Evolutionary conservation across 2,888 invertebrate species (phyloP), one percentile per base, ranked within the genome.

Genomic region (Teinopalpus imperialis): DNA sequence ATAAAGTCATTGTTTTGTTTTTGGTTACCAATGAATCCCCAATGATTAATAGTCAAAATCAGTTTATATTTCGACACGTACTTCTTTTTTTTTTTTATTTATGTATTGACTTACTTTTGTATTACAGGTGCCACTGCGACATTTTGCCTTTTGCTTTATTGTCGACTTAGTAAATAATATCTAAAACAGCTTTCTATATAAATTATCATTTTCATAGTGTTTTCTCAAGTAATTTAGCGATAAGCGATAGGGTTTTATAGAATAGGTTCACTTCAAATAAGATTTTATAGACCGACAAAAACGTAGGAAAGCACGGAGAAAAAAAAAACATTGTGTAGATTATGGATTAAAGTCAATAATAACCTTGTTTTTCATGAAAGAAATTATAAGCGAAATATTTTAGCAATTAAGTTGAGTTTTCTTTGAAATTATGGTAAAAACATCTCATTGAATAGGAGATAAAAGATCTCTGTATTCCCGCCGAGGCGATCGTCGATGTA

Each of bases 401-500:
- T 55, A 61, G 74, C 81, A 82, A 83, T 83, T 81, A 83, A 68
- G 70, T 71, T 66, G 72, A 71, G 75, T 75, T 77, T 75, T 69
- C 71, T 74, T 72, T 66, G 62, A 67, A 66, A 73, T 74, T 67
- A 63, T 58, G 64, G 64, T 61, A 68, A 71, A 81, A 83, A 79
- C 74, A 81, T 81, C 74, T 71, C 61, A 74, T 82, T 83, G 66
- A 81, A 55, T 55, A 59, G 50, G 53, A 66, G 75, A 78, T 82
- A 78, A 81, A 81, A 79, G 73, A 79, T 74, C 70, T 69, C 75
- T 76, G 13, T 35, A 72, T 73, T 66, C 71, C 57, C 57, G 57
- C 57, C 60, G 57, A 58, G 60, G 65, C 69, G 69, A 77, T 75
- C 73, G 74, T 73, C 65, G 69, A 69, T 72, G 72, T 79, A 81